Evolutionary conservation across 2,888 invertebrate genomes (phyloP), one percentile per base, ranked within the genome.

Genomic region (Phortica magna): DNA sequence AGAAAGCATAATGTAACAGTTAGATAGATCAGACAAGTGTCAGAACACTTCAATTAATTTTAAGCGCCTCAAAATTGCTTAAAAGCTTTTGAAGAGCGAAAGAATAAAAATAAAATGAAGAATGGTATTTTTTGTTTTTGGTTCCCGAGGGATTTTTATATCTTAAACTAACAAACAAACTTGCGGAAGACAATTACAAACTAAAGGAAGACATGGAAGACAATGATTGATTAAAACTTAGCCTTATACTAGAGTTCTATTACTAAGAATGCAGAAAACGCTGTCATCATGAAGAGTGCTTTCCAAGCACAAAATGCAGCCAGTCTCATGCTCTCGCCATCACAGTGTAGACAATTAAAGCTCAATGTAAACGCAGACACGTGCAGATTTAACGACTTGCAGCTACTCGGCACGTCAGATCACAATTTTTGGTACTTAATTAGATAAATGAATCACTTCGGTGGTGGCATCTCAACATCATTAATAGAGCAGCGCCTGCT

Each of bases 111-210:
- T n/a, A 17, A 65, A 65, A 65, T 39, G 53, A 2, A 65, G 31
- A 4, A 65, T 31, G n/a, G n/a, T 9, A 14, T 19, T 39, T 65
- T 65, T 41, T 65, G 31, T 65, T 65, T 41, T 41, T 41, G 31
- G 19, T 22, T 61, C 65, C 65, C 65, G 41, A 65, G 41, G 65
- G 65, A 31, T 41, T 65, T 65, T 65, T 65, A 12, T 41, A 41
- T 65, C 31, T 39, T 41, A 65, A 65, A 41, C 65, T 39, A 87
- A 85, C 86, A 87, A 87, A 87, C 87, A 87, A 84, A 87, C 85
- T 9, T 19, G 4, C 85, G 83, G 87, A 87, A 87, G 87, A 87
- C 87, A 85, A 81, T 83, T 82, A 83, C 76, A 83, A 81, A 79
- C 75, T 80, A 80, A 75, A 67, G 75, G 53, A 73, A 78, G 77